A percentile compares a stretch with the other conserved stretches of the same genome.
Evolutionary conservation across 2,113 vertebrate genomes (phyloP).

Genomic region (Aptenodytes forsteri): DNA sequence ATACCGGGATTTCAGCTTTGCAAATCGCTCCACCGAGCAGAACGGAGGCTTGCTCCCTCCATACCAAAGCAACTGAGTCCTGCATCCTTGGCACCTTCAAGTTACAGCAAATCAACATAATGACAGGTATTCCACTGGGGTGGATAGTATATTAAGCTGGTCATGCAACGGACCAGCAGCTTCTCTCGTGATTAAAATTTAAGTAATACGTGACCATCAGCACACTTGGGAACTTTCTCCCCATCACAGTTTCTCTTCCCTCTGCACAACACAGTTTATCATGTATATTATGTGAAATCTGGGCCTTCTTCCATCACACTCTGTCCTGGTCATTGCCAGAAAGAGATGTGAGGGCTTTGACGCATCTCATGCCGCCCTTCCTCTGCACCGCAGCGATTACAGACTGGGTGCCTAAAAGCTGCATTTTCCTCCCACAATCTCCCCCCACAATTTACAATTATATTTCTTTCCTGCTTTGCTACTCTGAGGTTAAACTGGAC

Average conservation of each 20-base stretch:
- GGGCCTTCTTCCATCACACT: not conserved
- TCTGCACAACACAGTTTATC: not conserved
- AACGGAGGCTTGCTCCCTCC: not conserved
- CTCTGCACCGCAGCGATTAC: not conserved
- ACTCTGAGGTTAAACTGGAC: not conserved
- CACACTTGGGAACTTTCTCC: not conserved
- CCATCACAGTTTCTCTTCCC: not conserved
- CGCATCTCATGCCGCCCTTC: not conserved
- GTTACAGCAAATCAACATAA: not conserved
- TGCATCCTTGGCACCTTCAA: not conserved
- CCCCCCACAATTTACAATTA: not conserved
- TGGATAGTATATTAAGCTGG: fast-evolving
- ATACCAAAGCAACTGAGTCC: fast-evolving
- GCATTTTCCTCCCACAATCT: not conserved
- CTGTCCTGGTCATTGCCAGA: not conserved
- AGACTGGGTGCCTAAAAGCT: not conserved
- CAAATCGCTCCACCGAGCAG: not conserved
- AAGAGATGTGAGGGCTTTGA: not conserved
- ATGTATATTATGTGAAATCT: not conserved
- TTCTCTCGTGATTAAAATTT: not conserved
- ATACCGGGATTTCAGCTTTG: not conserved
- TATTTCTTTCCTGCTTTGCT: not conserved
- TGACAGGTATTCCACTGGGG: not conserved
- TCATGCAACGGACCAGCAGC: not conserved
- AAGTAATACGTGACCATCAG: not conserved